Percentiles rank a stretch among this genome's conserved stretches.
Conservation (phyloP, 1,140 invertebrate species). For the Aphelenchoides fujianensis region DNA sequence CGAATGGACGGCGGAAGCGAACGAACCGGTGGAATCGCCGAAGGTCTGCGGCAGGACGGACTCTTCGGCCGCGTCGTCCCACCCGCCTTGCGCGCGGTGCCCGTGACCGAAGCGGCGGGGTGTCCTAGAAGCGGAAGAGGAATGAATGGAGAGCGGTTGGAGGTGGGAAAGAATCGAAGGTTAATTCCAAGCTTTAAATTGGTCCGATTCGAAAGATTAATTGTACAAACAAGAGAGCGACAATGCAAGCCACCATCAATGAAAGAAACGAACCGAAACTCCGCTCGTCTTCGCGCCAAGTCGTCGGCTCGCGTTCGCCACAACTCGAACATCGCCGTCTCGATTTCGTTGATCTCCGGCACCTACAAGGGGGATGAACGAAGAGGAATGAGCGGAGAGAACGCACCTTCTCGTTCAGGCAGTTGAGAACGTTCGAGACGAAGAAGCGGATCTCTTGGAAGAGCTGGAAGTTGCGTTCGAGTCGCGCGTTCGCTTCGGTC, state of each 20-base stretch:
- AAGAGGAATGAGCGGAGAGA: background rate
- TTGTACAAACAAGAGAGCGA: too few species aligned
- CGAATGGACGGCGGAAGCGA: background rate
- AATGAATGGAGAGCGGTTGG: too few species aligned
- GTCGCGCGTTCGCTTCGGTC: slow-evolving; percentile 22
- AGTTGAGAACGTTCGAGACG: slow-evolving; percentile 41
- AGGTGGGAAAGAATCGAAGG: too few species aligned
- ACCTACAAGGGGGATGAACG: slow-evolving; percentile 20
- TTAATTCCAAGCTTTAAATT: background rate
- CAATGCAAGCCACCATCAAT: background rate
- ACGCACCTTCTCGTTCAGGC: slow-evolving; percentile 44
- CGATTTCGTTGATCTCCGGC: slow-evolving; percentile 30
- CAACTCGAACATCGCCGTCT: slow-evolving; percentile 32
- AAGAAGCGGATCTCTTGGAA: slow-evolving; percentile 47
- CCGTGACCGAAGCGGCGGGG: background rate
- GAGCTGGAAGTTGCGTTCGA: slow-evolving; percentile 41
- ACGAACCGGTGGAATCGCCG: background rate
- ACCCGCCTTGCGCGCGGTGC: background rate
- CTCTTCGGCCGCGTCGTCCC: slow-evolving; percentile 9
- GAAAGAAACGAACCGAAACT: slow-evolving; percentile 39
- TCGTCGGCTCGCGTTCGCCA: slow-evolving; percentile 36
- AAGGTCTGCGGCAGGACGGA: background rate
- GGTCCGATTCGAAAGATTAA: too few species aligned
- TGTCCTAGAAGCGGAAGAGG: too few species aligned
- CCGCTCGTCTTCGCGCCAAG: slow-evolving; percentile 34